A percentile compares a stretch with the other conserved stretches of the same genome.
Evolutionary conservation across 1,140 invertebrate genomes (phyloP).

Genomic region (Holcopasites calliopsidis): DNA sequence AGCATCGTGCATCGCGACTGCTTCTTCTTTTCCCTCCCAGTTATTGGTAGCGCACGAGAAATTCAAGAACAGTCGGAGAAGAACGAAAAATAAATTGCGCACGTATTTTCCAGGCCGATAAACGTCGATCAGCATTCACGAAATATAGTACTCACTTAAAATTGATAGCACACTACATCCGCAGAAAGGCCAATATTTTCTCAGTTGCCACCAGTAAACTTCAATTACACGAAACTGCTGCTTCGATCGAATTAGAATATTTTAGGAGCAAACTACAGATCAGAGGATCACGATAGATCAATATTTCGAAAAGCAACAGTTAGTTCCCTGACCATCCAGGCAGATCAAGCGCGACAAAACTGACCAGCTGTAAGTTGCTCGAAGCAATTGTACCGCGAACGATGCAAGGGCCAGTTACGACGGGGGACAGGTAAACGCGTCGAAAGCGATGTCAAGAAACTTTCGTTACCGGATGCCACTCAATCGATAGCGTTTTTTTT

Average conservation of each 20-base stretch:
- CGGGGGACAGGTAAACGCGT: neutral
- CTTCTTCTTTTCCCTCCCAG: neutral
- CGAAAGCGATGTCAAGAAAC: slow-evolving; percentile 35
- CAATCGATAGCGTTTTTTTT: slow-evolving; percentile 41
- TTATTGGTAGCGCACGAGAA: neutral
- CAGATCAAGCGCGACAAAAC: neutral
- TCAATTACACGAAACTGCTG: no score
- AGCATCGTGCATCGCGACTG: neutral
- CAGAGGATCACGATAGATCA: no score
- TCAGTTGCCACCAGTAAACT: no score
- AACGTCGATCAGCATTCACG: neutral
- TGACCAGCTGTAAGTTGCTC: no score
- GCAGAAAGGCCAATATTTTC: no score
- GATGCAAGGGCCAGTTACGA: neutral
- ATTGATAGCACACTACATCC: no score
- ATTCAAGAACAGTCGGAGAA: neutral
- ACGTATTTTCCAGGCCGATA: neutral
- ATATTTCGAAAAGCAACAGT: no score
- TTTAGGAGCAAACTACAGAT: no score
- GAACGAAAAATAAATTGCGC: neutral
- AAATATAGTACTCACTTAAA: no score
- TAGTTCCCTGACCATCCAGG: no score
- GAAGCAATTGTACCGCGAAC: neutral
- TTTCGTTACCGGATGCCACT: neutral
- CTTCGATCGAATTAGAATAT: no score